Conservation (phyloP, 2,797 vertebrate genomes). For the Urocyon cinereoargenteus region DNA sequence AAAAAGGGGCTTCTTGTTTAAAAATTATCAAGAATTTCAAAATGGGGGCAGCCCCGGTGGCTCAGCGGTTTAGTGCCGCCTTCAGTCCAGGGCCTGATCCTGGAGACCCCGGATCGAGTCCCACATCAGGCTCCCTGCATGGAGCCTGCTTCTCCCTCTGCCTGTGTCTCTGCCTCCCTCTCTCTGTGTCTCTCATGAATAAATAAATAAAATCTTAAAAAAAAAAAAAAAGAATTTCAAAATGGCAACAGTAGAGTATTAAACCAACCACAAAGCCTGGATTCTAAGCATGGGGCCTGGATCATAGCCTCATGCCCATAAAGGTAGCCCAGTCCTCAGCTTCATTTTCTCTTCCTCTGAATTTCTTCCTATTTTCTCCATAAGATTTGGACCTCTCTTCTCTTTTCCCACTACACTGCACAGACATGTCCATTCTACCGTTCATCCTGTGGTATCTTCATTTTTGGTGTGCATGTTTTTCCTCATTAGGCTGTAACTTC, state of each 20-base stretch:
- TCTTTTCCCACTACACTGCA: background rate
- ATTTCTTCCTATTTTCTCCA: background rate
- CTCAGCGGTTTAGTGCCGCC: no score
- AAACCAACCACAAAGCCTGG: background rate
- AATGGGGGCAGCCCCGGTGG: background rate
- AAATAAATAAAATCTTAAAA: no score
- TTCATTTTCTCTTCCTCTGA: background rate
- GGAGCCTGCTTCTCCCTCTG: no score
- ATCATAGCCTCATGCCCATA: no score
- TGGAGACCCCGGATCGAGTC: no score
- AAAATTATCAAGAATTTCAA: background rate
- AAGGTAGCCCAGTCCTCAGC: background rate
- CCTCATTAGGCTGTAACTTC: background rate
- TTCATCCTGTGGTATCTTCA: background rate
- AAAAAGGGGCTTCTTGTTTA: background rate
- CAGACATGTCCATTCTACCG: background rate
- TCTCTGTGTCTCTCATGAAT: no score
- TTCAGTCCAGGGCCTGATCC: no score
- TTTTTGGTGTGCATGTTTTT: background rate
- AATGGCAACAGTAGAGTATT: background rate
- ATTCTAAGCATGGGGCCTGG: background rate
- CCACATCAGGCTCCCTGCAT: no score
- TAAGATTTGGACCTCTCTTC: background rate
- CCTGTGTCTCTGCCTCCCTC: no score
- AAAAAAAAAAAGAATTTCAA: background rate